Percentiles rank a stretch among this genome's conserved stretches.
Evolutionary conservation across 2,888 invertebrate genomes (phyloP).

Genomic region (Pristionchus exspectatus): DNA sequence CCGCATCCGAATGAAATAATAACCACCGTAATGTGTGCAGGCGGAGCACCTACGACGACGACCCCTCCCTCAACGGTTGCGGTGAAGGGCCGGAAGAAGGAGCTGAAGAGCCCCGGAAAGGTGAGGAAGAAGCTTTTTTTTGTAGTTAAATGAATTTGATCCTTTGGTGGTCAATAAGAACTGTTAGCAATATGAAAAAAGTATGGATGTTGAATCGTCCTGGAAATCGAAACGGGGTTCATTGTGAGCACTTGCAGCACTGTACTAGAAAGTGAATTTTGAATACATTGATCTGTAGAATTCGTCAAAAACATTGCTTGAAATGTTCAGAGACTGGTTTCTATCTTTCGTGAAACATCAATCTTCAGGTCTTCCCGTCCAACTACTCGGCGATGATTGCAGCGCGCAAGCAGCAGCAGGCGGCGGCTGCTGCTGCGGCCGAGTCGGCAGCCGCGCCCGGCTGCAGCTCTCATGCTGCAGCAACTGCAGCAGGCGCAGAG

Average conservation of each 20-base stretch:
- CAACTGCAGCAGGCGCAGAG: not conserved
- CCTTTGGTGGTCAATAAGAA: too few species aligned
- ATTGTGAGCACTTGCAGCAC: too few species aligned
- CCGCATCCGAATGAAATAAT: not conserved
- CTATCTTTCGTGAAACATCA: too few species aligned
- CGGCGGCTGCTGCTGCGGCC: not conserved
- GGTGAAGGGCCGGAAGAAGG: slow-evolving; percentile 54
- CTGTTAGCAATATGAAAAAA: too few species aligned
- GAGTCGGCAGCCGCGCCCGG: not conserved
- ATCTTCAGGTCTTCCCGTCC: slow-evolving; percentile 48
- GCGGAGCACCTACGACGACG: not conserved
- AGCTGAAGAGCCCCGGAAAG: slow-evolving; percentile 54
- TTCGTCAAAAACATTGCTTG: too few species aligned
- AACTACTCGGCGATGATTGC: slow-evolving; percentile 46
- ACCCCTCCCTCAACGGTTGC: slow-evolving; percentile 6
- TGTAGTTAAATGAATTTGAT: too few species aligned
- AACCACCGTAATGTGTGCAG: not conserved
- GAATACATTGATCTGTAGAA: too few species aligned
- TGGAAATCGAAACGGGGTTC: too few species aligned
- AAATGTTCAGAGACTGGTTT: too few species aligned
- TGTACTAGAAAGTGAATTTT: too few species aligned
- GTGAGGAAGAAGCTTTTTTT: not conserved
- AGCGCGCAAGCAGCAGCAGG: not conserved
- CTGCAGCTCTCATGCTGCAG: not conserved
- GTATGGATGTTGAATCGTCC: not conserved